phyloP scores from a whole-genome alignment of 2,113 vertebrate species.

The Abramis brama region DNA sequence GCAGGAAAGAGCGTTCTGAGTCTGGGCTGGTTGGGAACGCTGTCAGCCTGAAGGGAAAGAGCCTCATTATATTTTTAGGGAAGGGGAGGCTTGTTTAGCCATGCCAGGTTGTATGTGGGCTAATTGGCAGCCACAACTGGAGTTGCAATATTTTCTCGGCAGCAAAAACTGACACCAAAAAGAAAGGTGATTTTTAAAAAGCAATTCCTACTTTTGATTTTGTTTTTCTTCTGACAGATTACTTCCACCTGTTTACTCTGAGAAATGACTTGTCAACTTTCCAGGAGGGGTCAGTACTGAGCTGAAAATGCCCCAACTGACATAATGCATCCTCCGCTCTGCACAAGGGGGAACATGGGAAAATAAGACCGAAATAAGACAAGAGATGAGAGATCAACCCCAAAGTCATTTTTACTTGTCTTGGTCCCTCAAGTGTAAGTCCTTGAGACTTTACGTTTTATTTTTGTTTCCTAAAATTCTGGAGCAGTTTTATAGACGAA shows the following conservation, averaged over 20 bases:
- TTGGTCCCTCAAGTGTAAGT: background rate
- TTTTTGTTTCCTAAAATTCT: slow-evolving; percentile 14
- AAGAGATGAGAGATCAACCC: slow-evolving; percentile 14
- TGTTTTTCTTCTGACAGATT: slow-evolving; percentile 21
- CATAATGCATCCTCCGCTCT: slow-evolving; percentile 14
- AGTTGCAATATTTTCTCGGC: slow-evolving; percentile 13
- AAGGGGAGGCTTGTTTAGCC: slow-evolving; percentile 49
- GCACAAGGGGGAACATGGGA: background rate
- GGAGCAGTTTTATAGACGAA: slow-evolving; percentile 2
- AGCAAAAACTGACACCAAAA: slow-evolving; percentile 30
- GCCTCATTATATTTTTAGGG: slow-evolving; percentile 55
- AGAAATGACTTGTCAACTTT: background rate
- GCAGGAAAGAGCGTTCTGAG: slow-evolving; percentile 23
- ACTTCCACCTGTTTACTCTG: background rate
- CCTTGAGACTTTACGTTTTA: slow-evolving; percentile 8
- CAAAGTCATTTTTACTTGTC: background rate
- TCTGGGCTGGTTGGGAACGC: slow-evolving; percentile 30
- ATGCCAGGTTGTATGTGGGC: slow-evolving; percentile 51
- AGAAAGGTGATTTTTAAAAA: background rate
- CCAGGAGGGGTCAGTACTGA: slow-evolving; percentile 25
- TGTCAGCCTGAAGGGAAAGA: slow-evolving; percentile 48
- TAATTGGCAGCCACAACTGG: slow-evolving; percentile 47
- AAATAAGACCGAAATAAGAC: slow-evolving; percentile 19
- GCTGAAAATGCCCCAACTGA: background rate
- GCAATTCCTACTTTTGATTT: slow-evolving; percentile 5